Base-by-base conservation (phyloP, 2,797 vertebrate genomes). In the Pseudopleuronectes americanus region DNA sequence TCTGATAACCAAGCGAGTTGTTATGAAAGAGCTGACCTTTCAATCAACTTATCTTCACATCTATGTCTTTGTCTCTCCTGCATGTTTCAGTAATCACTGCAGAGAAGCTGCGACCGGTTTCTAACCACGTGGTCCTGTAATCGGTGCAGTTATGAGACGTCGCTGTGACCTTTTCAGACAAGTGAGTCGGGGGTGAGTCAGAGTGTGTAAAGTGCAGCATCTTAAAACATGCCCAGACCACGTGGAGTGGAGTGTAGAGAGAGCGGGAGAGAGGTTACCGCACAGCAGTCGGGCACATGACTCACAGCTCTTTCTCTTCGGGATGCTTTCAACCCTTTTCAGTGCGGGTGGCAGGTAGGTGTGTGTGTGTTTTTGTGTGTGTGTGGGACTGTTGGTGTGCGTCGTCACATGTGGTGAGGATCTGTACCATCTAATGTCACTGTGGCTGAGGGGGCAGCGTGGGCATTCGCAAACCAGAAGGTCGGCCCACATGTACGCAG, bases 141-240 rank as follows among this genome's bases (percentile, higher is more conserved):
- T 76, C 76, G 72, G 52, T 24, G 49, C 71, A 13, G 68, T 84
- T 82, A 57, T 64, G 79, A 88, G 80, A 65, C 81, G 71, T 70
- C 62, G 68, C 38, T 36, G 49, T 88, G 86, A 91, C 84, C 84
- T 90, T 92, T 89, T 61, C 17, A 80, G 53, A 78, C 38, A 77
- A 45, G 65, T 80, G 76, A 73, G 45, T 38, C 49, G 19, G 53
- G 57, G 57, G 48, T 89, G 87, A 90, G 84, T 90, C 90, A 91
- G 67, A 77, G 76, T 66, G 57, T 43, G 69, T 78, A 58, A 71
- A 87, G 79, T 68, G 82, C 63, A 75, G 58, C 74, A 54, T 87
- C 85, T 84, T 84, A 65, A 79, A 86, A 58, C 81, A 84, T 57
- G 54, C 66, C 41, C 45, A 59, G 76, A 74, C 87, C 86, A 85